phyloP scores from a whole-genome alignment of 1,140 invertebrate species.

The Triops cancriformis region DNA sequence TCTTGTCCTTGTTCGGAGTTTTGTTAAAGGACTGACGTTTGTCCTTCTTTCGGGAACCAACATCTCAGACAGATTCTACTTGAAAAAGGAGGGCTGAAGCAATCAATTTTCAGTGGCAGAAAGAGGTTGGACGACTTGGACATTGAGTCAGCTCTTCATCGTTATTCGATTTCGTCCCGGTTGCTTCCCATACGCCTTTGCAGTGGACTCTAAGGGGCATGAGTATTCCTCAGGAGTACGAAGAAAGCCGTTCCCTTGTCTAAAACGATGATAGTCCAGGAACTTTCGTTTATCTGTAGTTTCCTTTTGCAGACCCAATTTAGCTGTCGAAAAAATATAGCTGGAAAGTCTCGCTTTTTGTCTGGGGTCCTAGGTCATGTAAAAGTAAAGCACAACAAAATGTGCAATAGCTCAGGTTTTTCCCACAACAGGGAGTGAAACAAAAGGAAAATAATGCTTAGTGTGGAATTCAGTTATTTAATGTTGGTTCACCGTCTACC shows the following conservation, averaged over 20 bases:
- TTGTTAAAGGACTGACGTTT: not conserved
- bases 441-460: no score
- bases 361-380: no score
- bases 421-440: no score
- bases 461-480: no score
- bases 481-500: no score
- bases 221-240: not conserved
- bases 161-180: not conserved
- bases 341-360: no score
- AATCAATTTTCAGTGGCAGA: not conserved
- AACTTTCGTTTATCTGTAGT: not conserved
- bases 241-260: not conserved
- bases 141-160: conserved; percentile 13
- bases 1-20: not conserved
- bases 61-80: not conserved
- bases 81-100: not conserved
- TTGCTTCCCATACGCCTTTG: not conserved
- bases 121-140: not conserved
- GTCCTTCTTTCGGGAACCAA: not conserved
- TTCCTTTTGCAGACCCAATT: not conserved
- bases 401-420: no score
- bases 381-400: no score
- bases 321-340: no score
- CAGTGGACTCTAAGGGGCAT: not conserved
- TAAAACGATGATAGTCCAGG: not conserved